Conservation (phyloP, 2,113 vertebrate genomes). For the Limanda limanda region DNA sequence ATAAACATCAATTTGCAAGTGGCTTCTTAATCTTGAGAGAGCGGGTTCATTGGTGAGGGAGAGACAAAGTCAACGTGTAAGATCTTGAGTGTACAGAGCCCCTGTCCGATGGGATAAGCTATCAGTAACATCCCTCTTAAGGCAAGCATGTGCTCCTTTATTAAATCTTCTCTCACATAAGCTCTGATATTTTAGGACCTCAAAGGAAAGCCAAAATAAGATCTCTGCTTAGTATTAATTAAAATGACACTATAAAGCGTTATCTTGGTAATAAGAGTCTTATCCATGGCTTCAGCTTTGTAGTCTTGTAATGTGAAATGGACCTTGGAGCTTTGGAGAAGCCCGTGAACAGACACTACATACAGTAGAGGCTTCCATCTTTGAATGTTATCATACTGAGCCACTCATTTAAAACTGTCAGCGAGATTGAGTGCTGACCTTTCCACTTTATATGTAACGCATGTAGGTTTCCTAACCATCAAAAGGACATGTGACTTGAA, state of each 20-base stretch:
- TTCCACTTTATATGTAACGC: no score
- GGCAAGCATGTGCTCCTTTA: conserved; percentile 20
- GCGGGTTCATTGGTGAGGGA: background rate
- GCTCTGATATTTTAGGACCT: conserved; percentile 32
- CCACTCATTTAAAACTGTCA: background rate
- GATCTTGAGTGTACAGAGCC: conserved; percentile 36
- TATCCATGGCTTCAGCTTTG: conserved; percentile 48
- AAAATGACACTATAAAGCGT: conserved; percentile 53
- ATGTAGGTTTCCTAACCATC: no score
- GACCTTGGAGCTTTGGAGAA: conserved; percentile 29
- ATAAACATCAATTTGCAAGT: conserved; percentile 6
- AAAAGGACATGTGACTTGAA: no score
- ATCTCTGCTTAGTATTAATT: conserved; percentile 59
- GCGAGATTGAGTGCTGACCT: no score
- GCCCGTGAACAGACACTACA: conserved; percentile 18
- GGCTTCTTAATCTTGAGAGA: conserved; percentile 18
- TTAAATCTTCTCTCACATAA: conserved; percentile 49
- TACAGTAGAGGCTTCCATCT: background rate
- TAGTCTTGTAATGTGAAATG: conserved; percentile 31
- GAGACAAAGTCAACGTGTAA: conserved; percentile 26
- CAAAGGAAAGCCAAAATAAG: conserved; percentile 46
- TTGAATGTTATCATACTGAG: background rate
- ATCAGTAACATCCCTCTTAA: conserved; percentile 38
- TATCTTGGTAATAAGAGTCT: conserved; percentile 45
- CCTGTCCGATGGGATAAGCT: conserved; percentile 15